These are phyloP conservation scores for Apocheima hispidaria DNA, from an alignment of 2,888 invertebrate species.

Conservation along the genomic window DNA sequence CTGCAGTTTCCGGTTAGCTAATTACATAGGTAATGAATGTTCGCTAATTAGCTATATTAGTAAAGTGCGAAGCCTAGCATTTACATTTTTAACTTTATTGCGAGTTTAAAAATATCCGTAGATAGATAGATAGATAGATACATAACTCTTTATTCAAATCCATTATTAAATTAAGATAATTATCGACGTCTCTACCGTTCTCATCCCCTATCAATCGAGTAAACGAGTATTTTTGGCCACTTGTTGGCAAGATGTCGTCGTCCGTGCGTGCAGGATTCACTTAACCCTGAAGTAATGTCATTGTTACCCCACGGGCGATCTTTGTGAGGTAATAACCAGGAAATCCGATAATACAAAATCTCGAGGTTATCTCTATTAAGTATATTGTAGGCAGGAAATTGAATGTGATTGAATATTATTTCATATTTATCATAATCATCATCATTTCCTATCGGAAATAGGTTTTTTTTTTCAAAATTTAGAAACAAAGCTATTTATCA, in stretches of 20 bases:
- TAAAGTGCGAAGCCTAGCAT: no score
- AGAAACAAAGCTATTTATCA: no score
- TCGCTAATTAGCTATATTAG: no score
- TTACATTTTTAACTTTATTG: no score
- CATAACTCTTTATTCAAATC: no score
- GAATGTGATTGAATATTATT: background rate
- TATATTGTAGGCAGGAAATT: conserved; percentile 2
- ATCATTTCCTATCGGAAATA: no score
- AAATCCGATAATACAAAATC: conserved; percentile 59
- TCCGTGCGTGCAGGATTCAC: conserved; percentile 63
- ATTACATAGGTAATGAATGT: no score
- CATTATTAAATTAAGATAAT: background rate
- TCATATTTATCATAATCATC: no score
- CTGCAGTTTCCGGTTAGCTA: no score
- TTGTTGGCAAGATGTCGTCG: conserved; percentile 57
- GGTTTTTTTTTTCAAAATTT: no score
- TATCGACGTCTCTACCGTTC: background rate
- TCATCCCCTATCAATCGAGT: conserved; percentile 28
- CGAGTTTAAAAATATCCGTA: no score
- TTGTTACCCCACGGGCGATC: conserved; percentile 57
- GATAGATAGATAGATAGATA: no score
- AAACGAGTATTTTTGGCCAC: conserved; percentile 52
- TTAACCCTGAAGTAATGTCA: conserved; percentile 68
- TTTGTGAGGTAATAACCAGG: conserved; percentile 65
- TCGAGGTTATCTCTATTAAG: conserved; percentile 35